phyloP scores from a whole-genome alignment of 1,140 invertebrate species.

The Drosophila busckii region DNA sequence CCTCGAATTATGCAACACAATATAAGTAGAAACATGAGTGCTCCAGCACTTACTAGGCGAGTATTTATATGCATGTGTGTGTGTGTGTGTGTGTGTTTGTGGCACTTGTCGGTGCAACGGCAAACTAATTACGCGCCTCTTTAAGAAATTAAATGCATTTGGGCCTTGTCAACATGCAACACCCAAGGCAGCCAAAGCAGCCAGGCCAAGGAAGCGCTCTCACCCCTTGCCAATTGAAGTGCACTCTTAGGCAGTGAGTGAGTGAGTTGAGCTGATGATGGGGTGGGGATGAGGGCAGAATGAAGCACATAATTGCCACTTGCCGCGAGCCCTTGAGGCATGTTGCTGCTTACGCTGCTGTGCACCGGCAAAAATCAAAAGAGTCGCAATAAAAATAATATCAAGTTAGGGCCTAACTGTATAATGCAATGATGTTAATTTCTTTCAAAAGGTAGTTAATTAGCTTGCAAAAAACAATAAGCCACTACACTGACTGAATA shows the following conservation, averaged over 20 bases:
- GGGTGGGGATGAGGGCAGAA: too few relatives aligned
- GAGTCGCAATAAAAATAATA: constrained; percentile 67
- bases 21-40: constrained; percentile 60
- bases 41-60: too few relatives aligned
- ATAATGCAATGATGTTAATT: too few relatives aligned
- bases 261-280: too few relatives aligned
- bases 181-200: not conserved
- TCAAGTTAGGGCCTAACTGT: not conserved
- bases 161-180: constrained; percentile 52
- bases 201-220: constrained; percentile 3
- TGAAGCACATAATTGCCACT: constrained; percentile 72
- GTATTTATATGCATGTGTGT: constrained; percentile 39
- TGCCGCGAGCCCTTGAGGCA: constrained; percentile 42
- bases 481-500: too few relatives aligned
- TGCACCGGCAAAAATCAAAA: constrained; percentile 65
- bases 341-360: constrained; percentile 34
- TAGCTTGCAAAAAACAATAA: constrained; percentile 2
- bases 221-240: constrained; percentile 51
- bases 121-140: constrained; percentile 70
- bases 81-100: not conserved
- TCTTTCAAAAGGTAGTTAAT: constrained; percentile 13
- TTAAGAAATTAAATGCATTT: constrained; percentile 76
- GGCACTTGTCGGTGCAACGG: constrained; percentile 28
- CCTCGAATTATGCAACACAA: constrained; percentile 10
- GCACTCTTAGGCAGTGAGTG: constrained; percentile 46